Evolutionary conservation across 1,140 invertebrate species (phyloP).

Genomic region (Rhopalosiphum maidis): DNA sequence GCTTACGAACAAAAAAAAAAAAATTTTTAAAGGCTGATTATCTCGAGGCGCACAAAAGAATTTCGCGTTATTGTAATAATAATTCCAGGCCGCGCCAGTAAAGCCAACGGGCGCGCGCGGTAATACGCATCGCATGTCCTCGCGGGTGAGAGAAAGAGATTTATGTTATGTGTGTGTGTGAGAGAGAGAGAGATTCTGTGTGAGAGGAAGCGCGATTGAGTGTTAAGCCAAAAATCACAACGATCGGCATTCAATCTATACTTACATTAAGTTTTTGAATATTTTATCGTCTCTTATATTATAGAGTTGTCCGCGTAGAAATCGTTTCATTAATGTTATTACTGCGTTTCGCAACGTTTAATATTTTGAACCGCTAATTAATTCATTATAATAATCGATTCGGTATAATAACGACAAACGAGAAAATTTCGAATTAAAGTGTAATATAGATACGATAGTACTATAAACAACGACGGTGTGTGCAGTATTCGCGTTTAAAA

Average conservation of each 20-base stretch:
- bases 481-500: background rate
- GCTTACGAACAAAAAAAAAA: background rate
- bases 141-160: background rate
- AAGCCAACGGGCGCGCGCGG: background rate
- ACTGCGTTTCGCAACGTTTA: background rate
- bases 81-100: background rate
- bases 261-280: background rate
- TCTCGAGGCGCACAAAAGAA: constrained; percentile 7
- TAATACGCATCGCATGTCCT: background rate
- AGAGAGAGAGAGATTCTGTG: no score
- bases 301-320: background rate
- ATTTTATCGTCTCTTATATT: background rate
- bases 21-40: background rate
- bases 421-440: background rate
- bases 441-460: background rate
- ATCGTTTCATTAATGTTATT: background rate
- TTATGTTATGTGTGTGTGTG: background rate
- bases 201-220: no score
- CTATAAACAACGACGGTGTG: background rate
- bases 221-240: background rate
- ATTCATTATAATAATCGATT: background rate
- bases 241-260: background rate
- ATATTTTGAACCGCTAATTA: background rate
- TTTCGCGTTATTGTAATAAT: background rate
- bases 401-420: background rate